phyloP scores from a whole-genome alignment of 2,113 vertebrate species.

The Agapornis roseicollis region DNA sequence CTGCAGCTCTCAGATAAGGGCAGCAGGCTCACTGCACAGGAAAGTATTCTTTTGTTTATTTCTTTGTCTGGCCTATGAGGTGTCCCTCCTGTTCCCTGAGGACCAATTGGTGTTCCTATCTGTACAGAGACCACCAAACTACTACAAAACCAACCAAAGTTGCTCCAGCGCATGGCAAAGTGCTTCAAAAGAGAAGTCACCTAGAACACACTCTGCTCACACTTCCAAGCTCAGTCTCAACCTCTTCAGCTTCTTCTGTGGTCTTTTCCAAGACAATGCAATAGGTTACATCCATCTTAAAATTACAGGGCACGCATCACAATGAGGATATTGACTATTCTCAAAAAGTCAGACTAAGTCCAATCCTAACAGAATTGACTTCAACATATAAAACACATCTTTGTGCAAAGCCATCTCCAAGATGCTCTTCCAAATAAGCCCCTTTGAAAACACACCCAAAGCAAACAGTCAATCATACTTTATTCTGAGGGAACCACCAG shows the following conservation, averaged over 20 bases:
- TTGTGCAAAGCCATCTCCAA: not conserved
- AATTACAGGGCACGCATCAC: not conserved
- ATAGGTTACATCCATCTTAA: not conserved
- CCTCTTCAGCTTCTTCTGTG: not conserved
- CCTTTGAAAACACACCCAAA: not conserved
- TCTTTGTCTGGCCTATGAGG: not conserved
- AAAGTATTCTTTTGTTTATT: not conserved
- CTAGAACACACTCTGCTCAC: not conserved
- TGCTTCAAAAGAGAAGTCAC: not conserved
- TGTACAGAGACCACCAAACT: not conserved
- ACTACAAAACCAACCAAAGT: not conserved
- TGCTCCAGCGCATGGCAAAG: not conserved
- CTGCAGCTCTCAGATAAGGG: not conserved
- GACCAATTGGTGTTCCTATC: not conserved
- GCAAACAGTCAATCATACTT: not conserved
- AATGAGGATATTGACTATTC: not conserved
- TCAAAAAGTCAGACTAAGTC: not conserved
- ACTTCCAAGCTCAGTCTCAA: not conserved
- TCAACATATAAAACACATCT: not conserved
- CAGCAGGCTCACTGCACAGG: accelerated
- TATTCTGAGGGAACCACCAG: not conserved
- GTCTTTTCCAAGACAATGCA: not conserved
- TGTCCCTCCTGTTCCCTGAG: not conserved
- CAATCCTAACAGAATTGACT: not conserved
- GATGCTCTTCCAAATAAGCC: not conserved